Conservation (phyloP, 1,140 invertebrate genomes). For the Ceratina japonica region DNA sequence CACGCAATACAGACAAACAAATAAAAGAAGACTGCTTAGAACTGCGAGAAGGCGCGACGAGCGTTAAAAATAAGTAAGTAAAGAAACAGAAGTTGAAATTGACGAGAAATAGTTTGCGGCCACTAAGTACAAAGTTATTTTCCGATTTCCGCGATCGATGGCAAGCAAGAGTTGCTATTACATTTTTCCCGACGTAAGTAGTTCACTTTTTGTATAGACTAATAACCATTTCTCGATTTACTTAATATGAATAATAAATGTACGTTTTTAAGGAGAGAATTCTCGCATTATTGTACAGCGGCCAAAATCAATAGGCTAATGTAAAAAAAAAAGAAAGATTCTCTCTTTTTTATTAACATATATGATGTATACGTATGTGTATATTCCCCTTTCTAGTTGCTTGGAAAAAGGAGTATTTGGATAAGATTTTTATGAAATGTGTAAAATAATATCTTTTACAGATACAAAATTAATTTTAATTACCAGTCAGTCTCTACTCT, state of each 20-base stretch:
- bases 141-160: conserved; percentile 24
- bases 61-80: conserved; percentile 13
- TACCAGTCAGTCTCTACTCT: neutral
- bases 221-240: conserved; percentile 42
- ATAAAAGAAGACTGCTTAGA: conserved; percentile 41
- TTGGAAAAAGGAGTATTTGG: conserved; percentile 6
- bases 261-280: conserved; percentile 19
- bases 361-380: neutral
- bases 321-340: neutral
- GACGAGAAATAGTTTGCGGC: conserved; percentile 22
- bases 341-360: neutral
- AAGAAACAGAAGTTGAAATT: conserved; percentile 29
- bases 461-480: neutral
- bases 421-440: conserved; percentile 28
- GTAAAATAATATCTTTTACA: conserved; percentile 14
- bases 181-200: conserved; percentile 30
- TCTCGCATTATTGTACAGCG: conserved; percentile 32
- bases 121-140: conserved; percentile 53
- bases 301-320: conserved; percentile 25
- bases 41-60: conserved; percentile 3
- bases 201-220: conserved; percentile 29
- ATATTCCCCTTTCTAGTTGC: neutral
- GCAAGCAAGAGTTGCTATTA: conserved; percentile 11
- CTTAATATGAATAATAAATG: conserved; percentile 43
- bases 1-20: neutral